Evolutionary conservation across 2,888 invertebrate species (phyloP).

Genomic region (Phragmatobia fuliginosa): DNA sequence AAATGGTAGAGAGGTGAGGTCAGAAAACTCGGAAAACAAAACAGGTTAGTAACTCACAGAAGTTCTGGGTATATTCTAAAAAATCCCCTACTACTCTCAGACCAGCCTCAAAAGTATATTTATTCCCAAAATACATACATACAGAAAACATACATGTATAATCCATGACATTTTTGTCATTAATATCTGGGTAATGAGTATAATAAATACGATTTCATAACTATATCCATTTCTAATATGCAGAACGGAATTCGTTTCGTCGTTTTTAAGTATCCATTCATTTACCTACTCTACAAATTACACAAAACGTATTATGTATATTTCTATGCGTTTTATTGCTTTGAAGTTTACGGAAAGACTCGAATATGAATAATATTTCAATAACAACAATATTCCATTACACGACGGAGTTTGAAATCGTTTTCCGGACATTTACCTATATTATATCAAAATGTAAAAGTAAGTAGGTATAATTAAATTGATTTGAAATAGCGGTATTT

Average conservation of each 20-base stretch:
- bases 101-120: background rate
- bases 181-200: background rate
- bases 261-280: background rate
- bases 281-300: slow-evolving; percentile 3
- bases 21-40: background rate
- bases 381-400: slow-evolving; percentile 6
- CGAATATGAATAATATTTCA: slow-evolving; percentile 10
- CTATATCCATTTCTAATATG: background rate
- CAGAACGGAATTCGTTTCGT: background rate
- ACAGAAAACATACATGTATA: background rate
- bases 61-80: background rate
- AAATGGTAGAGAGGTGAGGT: background rate
- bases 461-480: slow-evolving; percentile 29
- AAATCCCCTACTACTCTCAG: background rate
- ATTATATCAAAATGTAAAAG: slow-evolving; percentile 25
- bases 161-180: background rate
- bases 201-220: background rate
- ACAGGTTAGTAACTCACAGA: background rate
- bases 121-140: background rate
- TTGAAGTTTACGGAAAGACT: slow-evolving; percentile 1
- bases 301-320: background rate
- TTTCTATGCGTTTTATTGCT: slow-evolving; percentile 2
- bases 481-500: slow-evolving; percentile 22
- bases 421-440: slow-evolving; percentile 19
- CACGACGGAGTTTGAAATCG: background rate